A percentile compares a stretch with the other conserved stretches of the same genome.
Evolutionary conservation across 2,797 vertebrate species (phyloP).

Genomic region (Peromyscus nudipes): DNA sequence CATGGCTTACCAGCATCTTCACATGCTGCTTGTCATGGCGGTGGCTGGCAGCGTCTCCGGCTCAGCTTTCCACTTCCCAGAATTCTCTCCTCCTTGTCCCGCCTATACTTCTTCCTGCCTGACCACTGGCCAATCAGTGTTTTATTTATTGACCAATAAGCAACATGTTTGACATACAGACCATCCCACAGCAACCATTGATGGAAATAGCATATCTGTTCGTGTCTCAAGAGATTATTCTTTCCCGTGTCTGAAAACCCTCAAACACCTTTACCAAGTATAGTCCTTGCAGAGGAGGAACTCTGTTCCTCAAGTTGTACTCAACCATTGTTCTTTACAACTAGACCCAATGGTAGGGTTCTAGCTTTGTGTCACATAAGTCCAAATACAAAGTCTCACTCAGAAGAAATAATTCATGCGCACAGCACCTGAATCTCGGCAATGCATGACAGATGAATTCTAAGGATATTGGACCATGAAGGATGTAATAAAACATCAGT

Average conservation of each 20-base stretch:
- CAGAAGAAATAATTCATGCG: slow-evolving; percentile 1
- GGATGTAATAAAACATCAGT: background rate
- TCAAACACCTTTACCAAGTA: background rate
- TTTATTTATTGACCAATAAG: no score
- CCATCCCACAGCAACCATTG: no score
- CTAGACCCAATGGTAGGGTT: background rate
- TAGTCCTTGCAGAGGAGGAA: background rate
- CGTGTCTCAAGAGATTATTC: background rate
- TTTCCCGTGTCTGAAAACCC: background rate
- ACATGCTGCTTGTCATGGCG: no score
- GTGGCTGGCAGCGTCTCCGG: no score
- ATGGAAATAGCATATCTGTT: background rate
- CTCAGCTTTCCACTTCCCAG: no score
- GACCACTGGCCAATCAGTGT: no score
- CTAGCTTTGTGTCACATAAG: background rate
- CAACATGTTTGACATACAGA: no score
- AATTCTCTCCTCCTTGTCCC: no score
- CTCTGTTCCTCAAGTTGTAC: background rate
- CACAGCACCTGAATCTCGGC: background rate
- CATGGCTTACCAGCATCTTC: no score
- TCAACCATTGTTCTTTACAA: background rate
- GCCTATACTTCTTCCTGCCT: no score
- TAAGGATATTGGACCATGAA: background rate
- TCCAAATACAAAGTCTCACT: background rate
- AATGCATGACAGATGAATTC: background rate